phyloP scores from a whole-genome alignment of 2,113 vertebrate species.

The Paradisaea rubra region DNA sequence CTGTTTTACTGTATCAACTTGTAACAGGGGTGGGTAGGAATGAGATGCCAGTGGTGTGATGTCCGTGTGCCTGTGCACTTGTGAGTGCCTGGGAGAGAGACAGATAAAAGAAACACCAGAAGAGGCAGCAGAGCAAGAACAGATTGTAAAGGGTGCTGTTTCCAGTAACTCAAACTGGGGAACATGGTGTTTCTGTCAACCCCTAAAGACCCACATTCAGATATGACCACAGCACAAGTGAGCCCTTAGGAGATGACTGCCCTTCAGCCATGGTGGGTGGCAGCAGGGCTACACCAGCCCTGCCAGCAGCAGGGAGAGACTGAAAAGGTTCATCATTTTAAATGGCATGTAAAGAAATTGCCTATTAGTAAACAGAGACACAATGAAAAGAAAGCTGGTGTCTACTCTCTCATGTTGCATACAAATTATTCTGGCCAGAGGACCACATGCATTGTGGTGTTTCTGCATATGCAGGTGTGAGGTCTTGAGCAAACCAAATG shows the following conservation, averaged over 20 bases:
- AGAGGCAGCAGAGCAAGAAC: background rate
- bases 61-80: background rate
- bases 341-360: background rate
- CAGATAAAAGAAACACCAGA: background rate
- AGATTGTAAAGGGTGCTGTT: background rate
- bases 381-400: background rate
- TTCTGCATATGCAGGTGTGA: background rate
- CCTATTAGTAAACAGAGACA: background rate
- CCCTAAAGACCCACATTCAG: background rate
- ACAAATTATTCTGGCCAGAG: background rate
- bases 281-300: background rate
- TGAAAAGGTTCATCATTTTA: background rate
- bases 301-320: background rate
- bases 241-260: background rate
- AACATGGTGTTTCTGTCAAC: background rate
- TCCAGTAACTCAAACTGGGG: background rate
- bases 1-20: background rate
- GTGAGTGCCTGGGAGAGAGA: background rate
- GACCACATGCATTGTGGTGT: background rate
- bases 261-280: background rate
- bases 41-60: rapidly evolving
- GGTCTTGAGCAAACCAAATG: background rate
- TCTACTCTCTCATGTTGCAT: background rate
- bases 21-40: background rate
- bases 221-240: background rate